Evolutionary conservation across 2,888 invertebrate genomes (phyloP), one percentile per base, ranked within the genome.

Genomic region (Cheilosia soror): DNA sequence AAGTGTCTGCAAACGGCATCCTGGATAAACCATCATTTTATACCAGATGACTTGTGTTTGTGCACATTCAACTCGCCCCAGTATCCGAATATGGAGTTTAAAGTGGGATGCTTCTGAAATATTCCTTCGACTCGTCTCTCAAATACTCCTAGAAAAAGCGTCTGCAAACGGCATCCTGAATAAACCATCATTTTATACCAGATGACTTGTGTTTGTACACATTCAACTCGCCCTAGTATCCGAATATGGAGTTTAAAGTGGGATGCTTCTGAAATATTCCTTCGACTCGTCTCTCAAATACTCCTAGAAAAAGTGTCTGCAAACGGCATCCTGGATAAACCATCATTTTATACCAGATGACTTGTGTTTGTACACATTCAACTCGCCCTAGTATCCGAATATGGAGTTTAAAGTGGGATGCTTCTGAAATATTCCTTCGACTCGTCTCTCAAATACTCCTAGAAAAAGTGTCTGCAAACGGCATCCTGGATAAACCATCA

Each of bases 41-140:
- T 49, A 49, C 49, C 49, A 49, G 49, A 49, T 25, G 49, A 49
- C 49, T 49, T 49, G 20, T 20, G 49, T 49, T 49, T 49, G 49
- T 49, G 49, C 49, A 49, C 49, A 49, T 9, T 25, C 0, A 9
- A 49, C 3, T 25, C 4, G 11, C 2, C 20, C 49, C n/a, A n/a
- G 11, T 20, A 5, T 25, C 9, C 20, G 2, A 25, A 25, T 11
- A 11, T n/a, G 47, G 44, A 63, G 47, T 15, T 47, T 15, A 63
- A 63, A 63, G 63, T 63, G 63, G 47, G 63, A 63, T 31, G 15
- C 11, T 15, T 63, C 44, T 63, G 63, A 31, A 27, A 1, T 20
- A 11, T 5, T 15, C 33, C 58, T 25, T 37, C 58, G 37, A 58
- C 2, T 37, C 20, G 49, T 49, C 49, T 49, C 49, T 49, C 25